Percentiles rank a stretch among this genome's conserved stretches.
Evolutionary conservation across 2,888 invertebrate genomes (phyloP).

Genomic region (Ectobius pallidus): DNA sequence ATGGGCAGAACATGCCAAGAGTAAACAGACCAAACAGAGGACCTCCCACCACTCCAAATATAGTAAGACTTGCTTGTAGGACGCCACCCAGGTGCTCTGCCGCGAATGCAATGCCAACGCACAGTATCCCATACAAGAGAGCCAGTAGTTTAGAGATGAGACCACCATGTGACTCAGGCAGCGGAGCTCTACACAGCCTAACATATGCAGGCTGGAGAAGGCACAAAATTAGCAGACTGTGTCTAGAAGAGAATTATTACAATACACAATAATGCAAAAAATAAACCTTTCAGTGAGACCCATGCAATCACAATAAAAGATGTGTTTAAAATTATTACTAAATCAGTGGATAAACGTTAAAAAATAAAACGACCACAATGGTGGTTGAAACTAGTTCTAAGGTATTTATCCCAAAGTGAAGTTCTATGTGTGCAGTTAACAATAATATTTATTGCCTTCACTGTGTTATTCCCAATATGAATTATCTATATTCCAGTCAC

Average conservation of each 20-base stretch:
- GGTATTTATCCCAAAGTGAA: too few species aligned
- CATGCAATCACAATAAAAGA: too few species aligned
- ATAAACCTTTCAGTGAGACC: too few species aligned
- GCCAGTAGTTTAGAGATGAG: constrained; percentile 59
- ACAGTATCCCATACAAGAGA: constrained; percentile 73
- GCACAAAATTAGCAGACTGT: not conserved
- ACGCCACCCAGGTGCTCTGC: constrained; percentile 84
- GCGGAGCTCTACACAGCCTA: constrained; percentile 35
- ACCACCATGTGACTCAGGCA: constrained; percentile 41
- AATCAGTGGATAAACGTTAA: too few species aligned
- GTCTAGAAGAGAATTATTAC: not conserved
- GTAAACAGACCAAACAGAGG: constrained; percentile 86
- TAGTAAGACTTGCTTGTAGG: constrained; percentile 84
- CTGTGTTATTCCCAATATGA: too few species aligned
- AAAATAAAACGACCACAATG: too few species aligned
- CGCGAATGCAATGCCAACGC: constrained; percentile 80
- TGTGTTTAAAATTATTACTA: too few species aligned
- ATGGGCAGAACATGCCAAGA: constrained; percentile 80
- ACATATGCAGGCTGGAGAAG: constrained; percentile 49
- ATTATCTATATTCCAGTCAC: too few species aligned
- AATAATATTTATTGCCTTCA: too few species aligned
- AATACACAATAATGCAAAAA: too few species aligned
- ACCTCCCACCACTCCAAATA: constrained; percentile 87
- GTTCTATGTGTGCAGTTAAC: too few species aligned
- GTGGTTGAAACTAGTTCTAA: too few species aligned